Evolutionary conservation across 1,140 invertebrate species (phyloP), one percentile per base, ranked within the genome.

Genomic region (Drosophila insularis): DNA sequence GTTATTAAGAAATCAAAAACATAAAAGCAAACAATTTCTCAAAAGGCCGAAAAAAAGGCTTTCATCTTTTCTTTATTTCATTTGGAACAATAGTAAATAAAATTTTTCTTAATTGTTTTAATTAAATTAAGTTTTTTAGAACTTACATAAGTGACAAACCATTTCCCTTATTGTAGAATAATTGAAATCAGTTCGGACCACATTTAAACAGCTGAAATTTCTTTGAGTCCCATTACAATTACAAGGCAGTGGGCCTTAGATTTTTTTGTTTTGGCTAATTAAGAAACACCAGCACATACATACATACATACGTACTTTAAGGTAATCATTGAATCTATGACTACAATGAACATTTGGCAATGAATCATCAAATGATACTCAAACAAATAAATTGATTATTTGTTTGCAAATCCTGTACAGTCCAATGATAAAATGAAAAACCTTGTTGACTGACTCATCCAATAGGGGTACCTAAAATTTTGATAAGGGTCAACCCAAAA

Each of bases 211-310:
- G 17, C 10, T 50, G 8, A 11, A 19, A 21, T 50, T 50, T 21
- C 43, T 11, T 27, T 64, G 64, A 56, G 35, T 27, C 8, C 10
- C 8, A 13, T 37, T 13, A 37, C 35, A 37, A 37, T 37, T 37
- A 37, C 8, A 37, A 37, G 35, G 10, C 35, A 3, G 11, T 10
- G 8, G 8, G 27, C 11, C 19, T 14, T 74, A 7, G 23, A 50
- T 31, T 21, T 19, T 19, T 35, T 74, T 60, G 32, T 19, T 39
- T 54, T 58, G 64, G 58, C 72, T 75, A 67, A 78, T 82, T 82
- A 66, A 70, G 32, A 75, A 81, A 72, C 32, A 63, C 21, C 10
- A 67, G 21, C 72, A 63, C 63, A 85, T 50, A 73, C 0, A 27
- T 27, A 27, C 27, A 27, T 6, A 27, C 5, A 27, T 27, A 27